A percentile compares a stretch with the other conserved stretches of the same genome.
Evolutionary conservation across 1,140 invertebrate species (phyloP).

Genomic region (Mylabris phalerata): DNA sequence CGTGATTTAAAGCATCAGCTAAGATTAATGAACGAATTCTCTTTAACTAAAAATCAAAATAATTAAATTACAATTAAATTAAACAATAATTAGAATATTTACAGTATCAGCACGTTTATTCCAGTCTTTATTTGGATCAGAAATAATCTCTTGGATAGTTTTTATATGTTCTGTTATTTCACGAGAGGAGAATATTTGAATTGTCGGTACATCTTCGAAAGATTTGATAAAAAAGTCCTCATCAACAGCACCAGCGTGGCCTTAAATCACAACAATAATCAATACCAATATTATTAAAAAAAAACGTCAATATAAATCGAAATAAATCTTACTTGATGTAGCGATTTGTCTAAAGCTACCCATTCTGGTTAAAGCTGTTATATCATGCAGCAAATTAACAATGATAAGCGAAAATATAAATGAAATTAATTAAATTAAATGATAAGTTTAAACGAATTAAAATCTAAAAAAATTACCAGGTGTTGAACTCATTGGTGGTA

Average conservation of each 20-base stretch:
- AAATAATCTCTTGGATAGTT: slow-evolving; percentile 66
- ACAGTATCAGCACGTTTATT: slow-evolving; percentile 85
- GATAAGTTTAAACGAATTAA: slow-evolving; percentile 13
- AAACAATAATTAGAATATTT: slow-evolving; percentile 38
- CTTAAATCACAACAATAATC: not conserved
- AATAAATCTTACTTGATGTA: slow-evolving; percentile 30
- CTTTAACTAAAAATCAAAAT: slow-evolving; percentile 58
- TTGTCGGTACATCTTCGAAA: slow-evolving; percentile 76
- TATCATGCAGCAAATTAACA: slow-evolving; percentile 27
- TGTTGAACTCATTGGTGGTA: not conserved
- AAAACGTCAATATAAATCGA: slow-evolving; percentile 9
- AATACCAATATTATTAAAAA: slow-evolving; percentile 3
- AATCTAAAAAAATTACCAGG: not conserved
- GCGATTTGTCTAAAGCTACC: slow-evolving; percentile 36
- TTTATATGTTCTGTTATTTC: slow-evolving; percentile 81
- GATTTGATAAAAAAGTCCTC: slow-evolving; percentile 79
- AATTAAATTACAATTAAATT: slow-evolving; percentile 1
- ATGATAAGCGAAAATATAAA: slow-evolving; percentile 17
- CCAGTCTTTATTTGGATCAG: slow-evolving; percentile 83
- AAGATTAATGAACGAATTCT: slow-evolving; percentile 75
- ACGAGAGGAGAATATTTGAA: slow-evolving; percentile 74
- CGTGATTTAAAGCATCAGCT: slow-evolving; percentile 70
- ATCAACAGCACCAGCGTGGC: slow-evolving; percentile 75
- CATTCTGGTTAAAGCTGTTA: slow-evolving; percentile 32
- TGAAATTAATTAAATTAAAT: slow-evolving; percentile 28